phyloP scores from a whole-genome alignment of 2,113 vertebrate genomes.

The Erpornis zantholeuca region DNA sequence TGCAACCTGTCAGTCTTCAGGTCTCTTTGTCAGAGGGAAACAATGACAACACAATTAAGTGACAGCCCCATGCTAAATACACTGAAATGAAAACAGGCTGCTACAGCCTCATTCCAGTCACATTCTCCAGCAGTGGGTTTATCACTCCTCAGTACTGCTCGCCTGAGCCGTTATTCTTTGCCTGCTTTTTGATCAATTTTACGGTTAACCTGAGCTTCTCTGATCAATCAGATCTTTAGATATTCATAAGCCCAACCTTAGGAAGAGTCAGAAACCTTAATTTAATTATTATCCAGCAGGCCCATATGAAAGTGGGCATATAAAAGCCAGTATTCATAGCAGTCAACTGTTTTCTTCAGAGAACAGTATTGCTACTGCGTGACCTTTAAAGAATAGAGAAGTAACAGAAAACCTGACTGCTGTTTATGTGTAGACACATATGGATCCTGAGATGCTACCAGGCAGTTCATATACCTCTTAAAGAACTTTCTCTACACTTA shows the following conservation, averaged over 20 bases:
- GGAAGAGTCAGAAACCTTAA: slow-evolving; percentile 12
- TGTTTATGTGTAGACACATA: neutral
- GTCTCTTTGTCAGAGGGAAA: slow-evolving; percentile 18
- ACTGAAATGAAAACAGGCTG: neutral
- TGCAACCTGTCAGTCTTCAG: slow-evolving; percentile 6
- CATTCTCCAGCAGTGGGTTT: neutral
- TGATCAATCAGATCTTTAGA: slow-evolving; percentile 20
- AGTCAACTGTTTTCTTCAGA: slow-evolving; percentile 16
- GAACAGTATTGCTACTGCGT: neutral
- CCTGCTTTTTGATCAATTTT: slow-evolving; percentile 46
- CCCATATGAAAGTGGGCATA: neutral
- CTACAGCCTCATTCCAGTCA: neutral
- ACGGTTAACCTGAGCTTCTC: slow-evolving; percentile 29
- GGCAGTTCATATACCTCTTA: neutral
- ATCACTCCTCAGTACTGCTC: neutral
- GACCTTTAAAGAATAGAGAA: neutral
- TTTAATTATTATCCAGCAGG: slow-evolving; percentile 11
- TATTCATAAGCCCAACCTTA: slow-evolving; percentile 25
- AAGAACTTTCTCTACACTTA: neutral
- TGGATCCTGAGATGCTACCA: neutral
- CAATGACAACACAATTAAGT: slow-evolving; percentile 33
- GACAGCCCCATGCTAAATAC: slow-evolving; percentile 6
- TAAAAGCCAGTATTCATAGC: neutral
- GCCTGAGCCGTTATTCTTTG: neutral
- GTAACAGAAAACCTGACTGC: neutral